Evolutionary conservation across 1,140 invertebrate species (phyloP).

Genomic region (Calephelis virginiensis): DNA sequence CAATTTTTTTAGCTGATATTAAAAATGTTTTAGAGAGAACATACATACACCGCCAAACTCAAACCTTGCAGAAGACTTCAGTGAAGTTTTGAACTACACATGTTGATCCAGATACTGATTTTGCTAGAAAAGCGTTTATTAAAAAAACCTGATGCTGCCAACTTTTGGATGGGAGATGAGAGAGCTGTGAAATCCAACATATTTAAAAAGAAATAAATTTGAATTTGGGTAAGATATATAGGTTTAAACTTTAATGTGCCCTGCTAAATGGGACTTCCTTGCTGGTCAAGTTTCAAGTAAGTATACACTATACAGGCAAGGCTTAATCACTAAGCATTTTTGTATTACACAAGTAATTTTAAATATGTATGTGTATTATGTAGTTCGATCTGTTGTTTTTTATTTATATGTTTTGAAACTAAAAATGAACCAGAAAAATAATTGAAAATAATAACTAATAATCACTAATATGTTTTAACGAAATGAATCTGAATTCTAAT

Average conservation of each 20-base stretch:
- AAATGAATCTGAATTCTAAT: no score
- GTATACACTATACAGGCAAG: no score
- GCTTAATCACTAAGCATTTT: no score
- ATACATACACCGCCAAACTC: slow-evolving; percentile 92
- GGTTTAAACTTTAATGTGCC: no score
- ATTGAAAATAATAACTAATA: no score
- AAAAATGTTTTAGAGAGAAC: slow-evolving; percentile 47
- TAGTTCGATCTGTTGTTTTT: not conserved
- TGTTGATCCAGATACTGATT: slow-evolving; percentile 80
- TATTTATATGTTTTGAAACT: no score
- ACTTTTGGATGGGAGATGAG: slow-evolving; percentile 93
- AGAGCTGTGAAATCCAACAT: slow-evolving; percentile 90
- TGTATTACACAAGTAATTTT: no score
- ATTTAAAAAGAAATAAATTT: slow-evolving; percentile 33
- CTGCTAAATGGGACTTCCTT: no score
- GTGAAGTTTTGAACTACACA: slow-evolving; percentile 83
- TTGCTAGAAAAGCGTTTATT: slow-evolving; percentile 86
- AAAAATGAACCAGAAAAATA: no score
- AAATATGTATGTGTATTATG: slow-evolving; percentile 27
- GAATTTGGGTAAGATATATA: not conserved
- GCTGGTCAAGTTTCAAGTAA: no score
- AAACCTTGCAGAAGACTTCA: slow-evolving; percentile 86
- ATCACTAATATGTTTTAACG: no score
- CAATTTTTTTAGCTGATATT: not conserved
- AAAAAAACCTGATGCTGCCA: slow-evolving; percentile 87